Evolutionary conservation across 1,140 invertebrate genomes (phyloP).

Genomic region (Coenobita brevimanus): DNA sequence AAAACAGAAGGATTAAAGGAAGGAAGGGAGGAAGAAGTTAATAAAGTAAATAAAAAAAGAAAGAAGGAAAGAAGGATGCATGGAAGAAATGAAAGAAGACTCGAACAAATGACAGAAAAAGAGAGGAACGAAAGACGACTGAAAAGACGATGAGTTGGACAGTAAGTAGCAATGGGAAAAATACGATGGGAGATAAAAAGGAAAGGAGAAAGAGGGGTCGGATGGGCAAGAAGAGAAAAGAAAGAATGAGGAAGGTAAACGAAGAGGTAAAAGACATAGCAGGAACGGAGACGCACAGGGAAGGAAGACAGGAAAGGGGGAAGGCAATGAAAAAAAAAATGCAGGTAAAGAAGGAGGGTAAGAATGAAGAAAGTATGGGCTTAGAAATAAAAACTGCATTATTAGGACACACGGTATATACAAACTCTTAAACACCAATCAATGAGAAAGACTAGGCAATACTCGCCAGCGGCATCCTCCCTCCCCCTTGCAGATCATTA

Average conservation of each 20-base stretch:
- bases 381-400: too few relatives aligned
- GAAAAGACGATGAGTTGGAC: not conserved
- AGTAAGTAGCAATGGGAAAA: too few relatives aligned
- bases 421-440: too few relatives aligned
- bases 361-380: not conserved
- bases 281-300: too few relatives aligned
- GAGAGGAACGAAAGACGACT: not conserved
- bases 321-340: not conserved
- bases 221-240: not conserved
- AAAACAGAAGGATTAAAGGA: not conserved
- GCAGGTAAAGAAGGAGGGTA: not conserved
- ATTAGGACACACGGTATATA: too few relatives aligned
- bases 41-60: not conserved
- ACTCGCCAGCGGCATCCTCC: too few relatives aligned
- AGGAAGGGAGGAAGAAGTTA: not conserved
- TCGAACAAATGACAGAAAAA: not conserved
- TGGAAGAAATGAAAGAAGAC: not conserved
- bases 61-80: not conserved
- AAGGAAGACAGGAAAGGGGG: too few relatives aligned
- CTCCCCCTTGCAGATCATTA: too few relatives aligned
- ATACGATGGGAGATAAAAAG: too few relatives aligned
- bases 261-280: too few relatives aligned
- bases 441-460: too few relatives aligned
- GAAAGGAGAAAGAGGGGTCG: too few relatives aligned
- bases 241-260: constrained; percentile 6